Evolutionary conservation across 2,888 invertebrate species (phyloP).

Genomic region (Drosophila differens): DNA sequence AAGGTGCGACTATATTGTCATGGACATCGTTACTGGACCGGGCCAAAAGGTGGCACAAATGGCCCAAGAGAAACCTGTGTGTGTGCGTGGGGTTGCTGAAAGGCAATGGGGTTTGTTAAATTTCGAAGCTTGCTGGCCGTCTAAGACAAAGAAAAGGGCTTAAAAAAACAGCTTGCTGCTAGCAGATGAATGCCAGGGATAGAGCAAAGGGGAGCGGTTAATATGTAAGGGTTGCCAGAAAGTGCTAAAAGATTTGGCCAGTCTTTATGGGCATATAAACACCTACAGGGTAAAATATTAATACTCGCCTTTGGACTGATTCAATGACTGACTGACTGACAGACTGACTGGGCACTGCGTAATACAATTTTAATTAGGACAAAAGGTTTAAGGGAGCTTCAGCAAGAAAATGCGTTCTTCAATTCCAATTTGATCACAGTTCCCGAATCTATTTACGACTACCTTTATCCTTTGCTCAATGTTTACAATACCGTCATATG

Average conservation of each 20-base stretch:
- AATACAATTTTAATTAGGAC: constrained; percentile 52
- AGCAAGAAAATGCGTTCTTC: background rate
- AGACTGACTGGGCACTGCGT: background rate
- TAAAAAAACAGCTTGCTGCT: constrained; percentile 10
- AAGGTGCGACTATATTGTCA: constrained; percentile 74
- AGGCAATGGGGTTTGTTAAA: constrained; percentile 12
- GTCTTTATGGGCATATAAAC: constrained; percentile 72
- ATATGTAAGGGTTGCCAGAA: constrained; percentile 21
- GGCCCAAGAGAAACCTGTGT: constrained; percentile 3
- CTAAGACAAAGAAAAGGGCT: constrained; percentile 47
- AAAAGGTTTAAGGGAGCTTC: background rate
- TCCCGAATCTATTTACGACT: background rate
- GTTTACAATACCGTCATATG: background rate
- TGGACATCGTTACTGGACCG: constrained; percentile 37
- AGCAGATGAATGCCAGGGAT: background rate
- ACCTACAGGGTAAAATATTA: constrained; percentile 54
- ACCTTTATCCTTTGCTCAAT: background rate
- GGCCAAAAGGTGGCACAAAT: constrained; percentile 52
- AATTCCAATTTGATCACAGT: background rate
- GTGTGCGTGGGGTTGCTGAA: constrained; percentile 5
- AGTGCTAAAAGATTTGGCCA: constrained; percentile 18
- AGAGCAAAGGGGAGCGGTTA: background rate
- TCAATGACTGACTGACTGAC: background rate
- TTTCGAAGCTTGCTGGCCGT: constrained; percentile 36
- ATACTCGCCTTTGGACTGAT: constrained; percentile 35